phyloP scores from a whole-genome alignment of 2,888 invertebrate genomes.

The Drosophila melanosoma region DNA sequence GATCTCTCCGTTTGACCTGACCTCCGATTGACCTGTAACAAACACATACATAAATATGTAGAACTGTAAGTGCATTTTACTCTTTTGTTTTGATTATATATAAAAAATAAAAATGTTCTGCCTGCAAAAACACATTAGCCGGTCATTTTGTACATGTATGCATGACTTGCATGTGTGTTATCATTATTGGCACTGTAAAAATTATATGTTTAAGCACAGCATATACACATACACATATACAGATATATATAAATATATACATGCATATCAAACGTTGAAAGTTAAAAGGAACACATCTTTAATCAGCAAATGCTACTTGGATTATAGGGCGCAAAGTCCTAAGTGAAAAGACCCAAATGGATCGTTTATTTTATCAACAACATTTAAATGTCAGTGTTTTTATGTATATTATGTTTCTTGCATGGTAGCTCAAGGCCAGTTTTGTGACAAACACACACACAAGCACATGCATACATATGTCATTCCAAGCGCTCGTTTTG shows the following conservation, averaged over 20 bases:
- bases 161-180: constrained; percentile 49
- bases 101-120: constrained; percentile 6
- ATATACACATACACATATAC: neutral
- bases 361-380: constrained; percentile 12
- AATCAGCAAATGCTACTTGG: constrained; percentile 19
- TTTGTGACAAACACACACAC: neutral
- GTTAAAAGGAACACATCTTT: constrained; percentile 2
- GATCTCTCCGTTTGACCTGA: neutral
- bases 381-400: constrained; percentile 14
- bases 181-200: constrained; percentile 33
- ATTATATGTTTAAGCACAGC: constrained; percentile 16
- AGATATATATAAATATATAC: neutral
- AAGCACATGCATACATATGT: neutral
- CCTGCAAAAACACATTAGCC: constrained; percentile 20
- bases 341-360: neutral
- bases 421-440: constrained; percentile 45
- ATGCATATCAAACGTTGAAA: neutral
- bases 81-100: neutral
- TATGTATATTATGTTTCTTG: neutral
- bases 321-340: constrained; percentile 33
- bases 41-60: neutral
- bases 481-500: constrained; percentile 6
- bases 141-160: constrained; percentile 44
- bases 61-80: neutral
- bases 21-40: neutral